Percentiles rank a stretch among this genome's conserved stretches.
Evolutionary conservation across 2,888 invertebrate species (phyloP).

Genomic region (Eupithecia inturbata): DNA sequence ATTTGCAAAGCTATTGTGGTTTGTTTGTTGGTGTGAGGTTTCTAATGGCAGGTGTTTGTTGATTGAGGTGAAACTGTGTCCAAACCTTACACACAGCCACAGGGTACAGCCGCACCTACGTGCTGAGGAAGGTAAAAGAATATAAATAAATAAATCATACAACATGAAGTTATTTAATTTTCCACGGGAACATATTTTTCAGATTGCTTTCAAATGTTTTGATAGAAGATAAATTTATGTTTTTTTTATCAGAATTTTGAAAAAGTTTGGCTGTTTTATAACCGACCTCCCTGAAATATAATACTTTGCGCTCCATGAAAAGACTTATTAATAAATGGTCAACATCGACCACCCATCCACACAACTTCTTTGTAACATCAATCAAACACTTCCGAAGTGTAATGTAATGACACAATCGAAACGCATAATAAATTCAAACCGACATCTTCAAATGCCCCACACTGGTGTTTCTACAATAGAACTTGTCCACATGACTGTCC

Average conservation of each 20-base stretch:
- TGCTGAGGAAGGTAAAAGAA: background rate
- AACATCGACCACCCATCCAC: conserved; percentile 24
- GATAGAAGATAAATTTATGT: no score
- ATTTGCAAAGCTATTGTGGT: conserved; percentile 67
- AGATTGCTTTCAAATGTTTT: background rate
- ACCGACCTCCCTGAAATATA: conserved; percentile 1
- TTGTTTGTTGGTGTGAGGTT: conserved; percentile 40
- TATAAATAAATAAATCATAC: background rate
- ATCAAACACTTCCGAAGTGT: conserved; percentile 36
- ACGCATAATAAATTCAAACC: conserved; percentile 53
- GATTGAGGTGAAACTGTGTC: background rate
- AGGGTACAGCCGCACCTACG: background rate
- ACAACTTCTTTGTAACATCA: conserved; percentile 23
- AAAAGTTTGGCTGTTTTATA: no score
- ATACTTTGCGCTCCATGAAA: conserved; percentile 1
- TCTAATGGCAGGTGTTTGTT: background rate
- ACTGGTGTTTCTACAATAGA: conserved; percentile 54
- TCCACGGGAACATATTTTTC: background rate
- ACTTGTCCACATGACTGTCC: conserved; percentile 58
- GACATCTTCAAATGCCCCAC: conserved; percentile 55
- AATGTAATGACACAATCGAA: conserved; percentile 38
- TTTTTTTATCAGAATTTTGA: no score
- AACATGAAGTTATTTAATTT: background rate
- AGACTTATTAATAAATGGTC: conserved; percentile 5
- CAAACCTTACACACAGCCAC: no score